Base-by-base conservation (phyloP, 2,113 vertebrate genomes). In the Tetraodon nigroviridis region DNA sequence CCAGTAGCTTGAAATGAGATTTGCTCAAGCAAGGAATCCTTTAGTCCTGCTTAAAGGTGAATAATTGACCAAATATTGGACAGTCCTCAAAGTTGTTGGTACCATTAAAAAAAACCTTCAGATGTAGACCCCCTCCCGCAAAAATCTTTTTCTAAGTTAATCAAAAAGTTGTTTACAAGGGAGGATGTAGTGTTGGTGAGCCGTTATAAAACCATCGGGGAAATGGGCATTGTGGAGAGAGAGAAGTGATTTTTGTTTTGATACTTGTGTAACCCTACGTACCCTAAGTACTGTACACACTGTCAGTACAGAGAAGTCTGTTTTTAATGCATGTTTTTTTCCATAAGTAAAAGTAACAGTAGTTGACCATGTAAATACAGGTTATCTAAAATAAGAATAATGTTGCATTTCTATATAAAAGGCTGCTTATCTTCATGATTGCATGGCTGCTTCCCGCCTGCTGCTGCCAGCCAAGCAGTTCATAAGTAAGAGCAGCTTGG, bases 1-100 rank as follows among this genome's bases (percentile, higher is more conserved):
- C 63, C 82, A 79, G 70, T 59, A 87, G 82, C 81, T 85, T 86
- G 80, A 89, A 89, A 90, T 87, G 84, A 81, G 81, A 86, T 88
- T 85, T 79, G 75, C 67, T 85, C 79, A 78, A 86, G 83, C 87
- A 83, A 71, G 51, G 86, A 86, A 86, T 87, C 82, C 83, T 73
- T 84, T 80, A 73, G 67, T 87, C 86, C 80, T 84, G 81, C 79
- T 84, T 79, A 76, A 78, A 66, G 75, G 79, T 85, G 85, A 89
- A 88, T 86, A 87, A 89, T 84, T 88, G 84, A 80, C 76, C 77
- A 78, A 85, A 81, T 75, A 53, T 75, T 71, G 56, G 74, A 57
- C 15, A 6, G 71, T 79, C 62, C 67, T 54, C 59, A 66, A 56
- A 74, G 72, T 53, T 58, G 66, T 55, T 55, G 62, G 55, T 51